These are phyloP conservation scores for Mythimna ferrago DNA, from an alignment of 2,888 invertebrate species.

Conservation along the genomic window DNA sequence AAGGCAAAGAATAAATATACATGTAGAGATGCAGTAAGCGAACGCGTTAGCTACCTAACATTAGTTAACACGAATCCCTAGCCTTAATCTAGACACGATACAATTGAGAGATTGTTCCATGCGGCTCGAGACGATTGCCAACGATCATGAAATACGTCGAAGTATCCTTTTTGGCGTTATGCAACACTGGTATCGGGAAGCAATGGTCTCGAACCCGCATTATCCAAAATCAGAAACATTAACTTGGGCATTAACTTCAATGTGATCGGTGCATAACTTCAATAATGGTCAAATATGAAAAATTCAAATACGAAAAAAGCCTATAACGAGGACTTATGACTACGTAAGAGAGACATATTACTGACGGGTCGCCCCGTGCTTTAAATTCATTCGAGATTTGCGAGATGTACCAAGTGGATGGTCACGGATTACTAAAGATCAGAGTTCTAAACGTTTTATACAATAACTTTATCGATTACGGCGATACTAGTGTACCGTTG, in stretches of 20 bases:
- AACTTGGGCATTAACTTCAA: slow-evolving; percentile 74
- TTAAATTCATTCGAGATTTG: slow-evolving; percentile 62
- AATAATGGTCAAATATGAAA: slow-evolving; percentile 72
- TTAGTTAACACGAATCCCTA: slow-evolving; percentile 89
- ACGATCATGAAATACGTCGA: slow-evolving; percentile 11
- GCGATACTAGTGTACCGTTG: slow-evolving; percentile 47
- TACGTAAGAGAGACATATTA: slow-evolving; percentile 72
- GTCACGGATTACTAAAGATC: slow-evolving; percentile 49
- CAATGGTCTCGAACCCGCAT: slow-evolving; percentile 62
- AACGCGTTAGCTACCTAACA: slow-evolving; percentile 87
- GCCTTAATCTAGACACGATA: slow-evolving; percentile 86
- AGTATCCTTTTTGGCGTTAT: slow-evolving; percentile 19
- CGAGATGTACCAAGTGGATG: slow-evolving; percentile 45
- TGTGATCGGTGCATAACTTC: slow-evolving; percentile 76
- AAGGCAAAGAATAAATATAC: slow-evolving; percentile 76
- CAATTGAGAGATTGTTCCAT: slow-evolving; percentile 64
- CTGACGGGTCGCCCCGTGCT: slow-evolving; percentile 63
- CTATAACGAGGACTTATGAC: slow-evolving; percentile 72
- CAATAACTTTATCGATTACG: slow-evolving; percentile 40
- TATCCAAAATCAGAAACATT: slow-evolving; percentile 71
- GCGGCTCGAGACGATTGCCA: slow-evolving; percentile 50
- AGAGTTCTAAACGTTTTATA: slow-evolving; percentile 50
- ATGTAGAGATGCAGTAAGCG: slow-evolving; percentile 82
- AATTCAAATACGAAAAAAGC: slow-evolving; percentile 71
- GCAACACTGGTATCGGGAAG: slow-evolving; percentile 25